phyloP scores from a whole-genome alignment of 2,888 invertebrate genomes.

The Synanthedon tipuliformis region DNA sequence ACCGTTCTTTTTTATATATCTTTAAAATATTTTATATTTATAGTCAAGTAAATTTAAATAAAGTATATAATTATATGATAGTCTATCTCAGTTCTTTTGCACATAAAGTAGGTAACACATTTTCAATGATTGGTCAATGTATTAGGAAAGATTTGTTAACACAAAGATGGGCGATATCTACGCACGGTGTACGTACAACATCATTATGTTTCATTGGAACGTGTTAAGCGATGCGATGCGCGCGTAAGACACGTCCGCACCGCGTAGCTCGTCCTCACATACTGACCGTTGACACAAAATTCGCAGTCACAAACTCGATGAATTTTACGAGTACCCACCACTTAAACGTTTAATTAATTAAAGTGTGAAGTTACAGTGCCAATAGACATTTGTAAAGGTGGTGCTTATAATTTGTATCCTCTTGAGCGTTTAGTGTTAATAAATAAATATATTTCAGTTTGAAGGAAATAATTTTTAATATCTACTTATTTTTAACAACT shows the following conservation, averaged over 20 bases:
- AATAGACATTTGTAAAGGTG: background rate
- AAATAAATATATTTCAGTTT: constrained; percentile 1
- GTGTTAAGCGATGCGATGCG: no score
- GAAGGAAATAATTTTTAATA: constrained; percentile 3
- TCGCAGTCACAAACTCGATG: no score
- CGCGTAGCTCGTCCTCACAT: no score
- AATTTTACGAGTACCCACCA: no score
- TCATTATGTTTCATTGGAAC: no score
- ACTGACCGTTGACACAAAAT: no score
- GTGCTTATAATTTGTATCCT: background rate
- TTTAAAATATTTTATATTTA: constrained; percentile 30
- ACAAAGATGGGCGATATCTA: no score
- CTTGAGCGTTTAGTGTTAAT: background rate
- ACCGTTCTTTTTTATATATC: constrained; percentile 8
- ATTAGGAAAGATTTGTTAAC: no score
- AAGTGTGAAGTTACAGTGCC: background rate
- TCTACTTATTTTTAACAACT: constrained; percentile 2
- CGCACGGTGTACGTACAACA: no score
- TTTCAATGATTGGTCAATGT: background rate
- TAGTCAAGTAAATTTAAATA: constrained; percentile 47
- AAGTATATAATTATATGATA: constrained; percentile 20
- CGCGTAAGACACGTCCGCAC: no score
- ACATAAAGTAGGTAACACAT: constrained; percentile 6
- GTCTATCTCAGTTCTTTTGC: constrained; percentile 40
- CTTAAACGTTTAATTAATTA: no score